A percentile compares a stretch with the other conserved stretches of the same genome.
These are phyloP conservation scores for Liopterus haemorrhoidalis DNA, from an alignment of 2,888 invertebrate genomes.

Conservation along the genomic window DNA sequence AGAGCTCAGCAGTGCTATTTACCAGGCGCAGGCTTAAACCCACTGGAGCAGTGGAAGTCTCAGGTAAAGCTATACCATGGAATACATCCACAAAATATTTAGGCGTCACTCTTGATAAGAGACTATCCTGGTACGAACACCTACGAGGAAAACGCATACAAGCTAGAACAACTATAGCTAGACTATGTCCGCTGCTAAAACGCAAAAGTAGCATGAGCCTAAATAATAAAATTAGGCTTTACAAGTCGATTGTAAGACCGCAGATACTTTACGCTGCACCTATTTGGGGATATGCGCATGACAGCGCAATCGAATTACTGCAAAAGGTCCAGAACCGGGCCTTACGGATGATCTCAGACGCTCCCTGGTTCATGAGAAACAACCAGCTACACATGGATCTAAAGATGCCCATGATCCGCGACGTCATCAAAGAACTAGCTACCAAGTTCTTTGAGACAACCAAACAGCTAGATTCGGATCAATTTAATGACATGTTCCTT, in stretches of 20 bases:
- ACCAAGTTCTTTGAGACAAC: background rate
- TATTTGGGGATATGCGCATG: background rate
- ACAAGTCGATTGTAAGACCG: slow-evolving; percentile 2
- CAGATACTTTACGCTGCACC: slow-evolving; percentile 6
- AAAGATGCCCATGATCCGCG: background rate
- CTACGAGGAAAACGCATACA: background rate
- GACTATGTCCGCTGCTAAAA: slow-evolving; percentile 2
- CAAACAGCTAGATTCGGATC: background rate
- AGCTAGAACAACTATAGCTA: background rate
- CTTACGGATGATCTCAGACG: background rate
- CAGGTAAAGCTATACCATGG: background rate
- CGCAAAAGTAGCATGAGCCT: background rate
- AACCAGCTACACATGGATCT: background rate
- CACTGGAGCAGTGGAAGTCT: background rate
- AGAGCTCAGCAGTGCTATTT: slow-evolving; percentile 4
- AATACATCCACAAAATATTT: background rate
- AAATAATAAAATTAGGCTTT: slow-evolving; percentile 5
- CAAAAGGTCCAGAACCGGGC: background rate
- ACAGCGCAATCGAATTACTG: background rate
- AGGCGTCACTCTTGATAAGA: background rate
- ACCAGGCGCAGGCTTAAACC: background rate
- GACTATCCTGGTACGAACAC: background rate
- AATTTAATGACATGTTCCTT: too few relatives aligned
- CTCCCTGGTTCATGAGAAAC: background rate
- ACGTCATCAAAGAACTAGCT: background rate